A percentile compares a stretch with the other conserved stretches of the same genome.
These are phyloP conservation scores for Gandaritis pyraliata DNA, from an alignment of 2,888 invertebrate genomes.

Conservation along the genomic window DNA sequence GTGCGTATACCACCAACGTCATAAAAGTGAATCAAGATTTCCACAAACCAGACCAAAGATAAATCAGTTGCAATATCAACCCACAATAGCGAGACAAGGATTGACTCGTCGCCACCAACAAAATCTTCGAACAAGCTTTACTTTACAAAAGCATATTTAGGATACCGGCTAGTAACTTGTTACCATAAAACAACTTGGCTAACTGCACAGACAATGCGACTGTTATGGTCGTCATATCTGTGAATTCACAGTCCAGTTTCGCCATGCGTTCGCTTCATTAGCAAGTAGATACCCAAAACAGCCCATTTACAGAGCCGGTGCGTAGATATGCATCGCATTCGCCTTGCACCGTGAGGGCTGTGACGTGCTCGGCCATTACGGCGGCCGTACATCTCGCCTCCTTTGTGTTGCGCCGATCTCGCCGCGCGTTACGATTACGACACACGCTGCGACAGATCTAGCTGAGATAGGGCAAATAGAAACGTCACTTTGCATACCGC, in stretches of 20 bases:
- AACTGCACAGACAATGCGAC: conserved; percentile 65
- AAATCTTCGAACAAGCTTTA: conserved; percentile 37
- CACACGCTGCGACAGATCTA: conserved; percentile 79
- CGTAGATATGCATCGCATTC: conserved; percentile 79
- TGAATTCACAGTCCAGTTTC: conserved; percentile 74
- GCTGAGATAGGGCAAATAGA: conserved; percentile 79
- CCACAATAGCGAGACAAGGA: conserved; percentile 35
- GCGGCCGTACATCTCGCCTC: conserved; percentile 76
- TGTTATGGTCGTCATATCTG: conserved; percentile 73
- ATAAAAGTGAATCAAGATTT: conserved; percentile 4
- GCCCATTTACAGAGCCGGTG: conserved; percentile 79
- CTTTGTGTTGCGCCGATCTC: conserved; percentile 78
- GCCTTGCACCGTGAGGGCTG: conserved; percentile 69
- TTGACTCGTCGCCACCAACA: conserved; percentile 32
- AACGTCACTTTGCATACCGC: conserved; percentile 80
- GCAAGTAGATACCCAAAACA: conserved; percentile 82
- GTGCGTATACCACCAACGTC: background rate
- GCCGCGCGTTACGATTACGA: conserved; percentile 78
- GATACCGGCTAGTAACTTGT: conserved; percentile 43
- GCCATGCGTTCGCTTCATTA: conserved; percentile 77
- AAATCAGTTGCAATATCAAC: conserved; percentile 28
- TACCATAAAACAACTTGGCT: conserved; percentile 65
- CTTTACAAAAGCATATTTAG: conserved; percentile 25
- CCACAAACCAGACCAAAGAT: conserved; percentile 2
- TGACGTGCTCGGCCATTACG: conserved; percentile 79